phyloP scores from a whole-genome alignment of 30 jellyfish, hydroid and myxozoan species.

The Aurelia aurita region DNA sequence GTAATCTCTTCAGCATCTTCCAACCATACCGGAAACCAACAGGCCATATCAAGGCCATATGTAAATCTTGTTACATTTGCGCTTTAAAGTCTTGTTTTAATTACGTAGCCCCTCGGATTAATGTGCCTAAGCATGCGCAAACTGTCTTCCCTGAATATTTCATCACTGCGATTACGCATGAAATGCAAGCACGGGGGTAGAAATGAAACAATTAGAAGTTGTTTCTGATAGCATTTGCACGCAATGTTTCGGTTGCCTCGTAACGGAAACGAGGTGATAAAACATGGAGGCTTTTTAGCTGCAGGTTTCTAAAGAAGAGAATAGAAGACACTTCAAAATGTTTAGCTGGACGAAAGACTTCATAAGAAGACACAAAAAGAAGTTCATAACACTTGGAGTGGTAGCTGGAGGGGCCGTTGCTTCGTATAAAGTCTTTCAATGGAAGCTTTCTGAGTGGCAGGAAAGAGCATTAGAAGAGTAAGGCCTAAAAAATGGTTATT shows the following conservation, averaged over 20 bases:
- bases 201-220: background rate
- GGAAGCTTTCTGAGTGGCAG: conserved; percentile 85
- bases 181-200: too few relatives aligned
- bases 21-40: too few relatives aligned
- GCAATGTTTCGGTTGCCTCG: background rate
- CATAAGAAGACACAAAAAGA: conserved; percentile 57
- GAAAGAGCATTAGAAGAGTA: conserved; percentile 53
- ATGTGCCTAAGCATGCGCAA: too few relatives aligned
- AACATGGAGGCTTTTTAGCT: background rate
- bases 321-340: conserved; percentile 19
- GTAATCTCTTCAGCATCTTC: too few relatives aligned
- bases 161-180: too few relatives aligned
- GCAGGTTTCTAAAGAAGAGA: background rate
- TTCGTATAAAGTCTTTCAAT: conserved; percentile 37
- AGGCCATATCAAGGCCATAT: too few relatives aligned
- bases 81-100: too few relatives aligned
- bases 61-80: too few relatives aligned
- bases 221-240: background rate
- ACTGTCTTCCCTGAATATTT: too few relatives aligned
- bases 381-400: conserved; percentile 62
- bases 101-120: too few relatives aligned
- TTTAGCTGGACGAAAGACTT: conserved; percentile 57
- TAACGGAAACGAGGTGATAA: background rate
- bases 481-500: too few relatives aligned
- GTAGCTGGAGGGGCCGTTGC: conserved; percentile 62